A percentile compares a stretch with the other conserved stretches of the same genome.
Conservation (phyloP, 2,797 vertebrate genomes). For the Sebastes hubbsi region DNA sequence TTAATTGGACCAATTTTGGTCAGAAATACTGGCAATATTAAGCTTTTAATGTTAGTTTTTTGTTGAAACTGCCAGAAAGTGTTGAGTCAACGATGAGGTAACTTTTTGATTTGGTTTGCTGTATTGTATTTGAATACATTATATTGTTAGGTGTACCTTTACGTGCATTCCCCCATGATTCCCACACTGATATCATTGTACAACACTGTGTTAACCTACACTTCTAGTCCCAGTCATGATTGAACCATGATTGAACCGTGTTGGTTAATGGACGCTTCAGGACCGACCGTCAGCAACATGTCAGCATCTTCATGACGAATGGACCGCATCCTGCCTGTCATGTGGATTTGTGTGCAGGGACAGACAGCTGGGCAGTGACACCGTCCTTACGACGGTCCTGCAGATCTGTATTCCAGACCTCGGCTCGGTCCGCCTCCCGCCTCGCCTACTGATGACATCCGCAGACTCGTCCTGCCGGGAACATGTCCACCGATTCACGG, state of each 20-base stretch:
- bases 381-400: constrained; percentile 31
- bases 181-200: background rate
- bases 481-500: constrained; percentile 55
- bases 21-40: background rate
- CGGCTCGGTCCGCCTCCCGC: constrained; percentile 46
- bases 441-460: constrained; percentile 77
- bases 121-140: background rate
- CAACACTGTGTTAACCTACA: background rate
- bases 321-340: constrained; percentile 59
- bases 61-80: background rate
- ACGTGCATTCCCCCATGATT: background rate
- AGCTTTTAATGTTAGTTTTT: background rate
- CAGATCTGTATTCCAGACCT: constrained; percentile 80
- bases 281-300: constrained; percentile 26
- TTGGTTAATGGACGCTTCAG: constrained; percentile 3
- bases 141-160: too few relatives aligned
- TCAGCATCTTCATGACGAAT: constrained; percentile 51
- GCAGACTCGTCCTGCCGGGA: constrained; percentile 66
- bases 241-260: background rate
- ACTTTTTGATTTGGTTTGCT: background rate
- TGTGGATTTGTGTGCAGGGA: constrained; percentile 66
- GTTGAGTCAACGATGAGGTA: too few relatives aligned
- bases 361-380: constrained; percentile 46
- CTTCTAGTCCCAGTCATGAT: background rate
- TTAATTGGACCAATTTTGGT: background rate